These are phyloP conservation scores for Aporrectodea caliginosa DNA, from an alignment of 1,140 invertebrate genomes.

Conservation along the genomic window DNA sequence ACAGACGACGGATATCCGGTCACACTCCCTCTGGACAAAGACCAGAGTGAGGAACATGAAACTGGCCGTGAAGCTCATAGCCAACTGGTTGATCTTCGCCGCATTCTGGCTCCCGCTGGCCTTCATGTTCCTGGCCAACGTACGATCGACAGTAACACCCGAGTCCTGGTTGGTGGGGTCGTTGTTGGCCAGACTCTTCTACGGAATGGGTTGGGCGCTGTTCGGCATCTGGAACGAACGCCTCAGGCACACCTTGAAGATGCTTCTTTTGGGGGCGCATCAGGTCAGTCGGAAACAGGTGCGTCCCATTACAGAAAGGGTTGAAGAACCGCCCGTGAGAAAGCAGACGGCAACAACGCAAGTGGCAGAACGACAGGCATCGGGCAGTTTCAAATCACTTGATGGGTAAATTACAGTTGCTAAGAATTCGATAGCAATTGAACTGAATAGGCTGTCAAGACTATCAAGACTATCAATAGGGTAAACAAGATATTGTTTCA, in stretches of 20 bases:
- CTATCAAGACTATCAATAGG: neutral
- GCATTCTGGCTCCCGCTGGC: neutral
- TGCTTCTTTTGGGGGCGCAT: neutral
- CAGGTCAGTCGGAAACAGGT: neutral
- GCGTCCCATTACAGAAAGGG: no score
- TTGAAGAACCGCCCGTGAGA: neutral
- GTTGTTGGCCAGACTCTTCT: neutral
- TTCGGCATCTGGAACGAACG: neutral
- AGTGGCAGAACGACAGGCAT: neutral
- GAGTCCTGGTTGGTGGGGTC: neutral
- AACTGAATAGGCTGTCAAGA: neutral
- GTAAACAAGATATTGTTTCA: neutral
- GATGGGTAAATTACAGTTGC: neutral
- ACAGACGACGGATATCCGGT: neutral
- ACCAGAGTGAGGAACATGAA: neutral
- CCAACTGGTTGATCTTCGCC: neutral
- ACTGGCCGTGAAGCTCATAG: neutral
- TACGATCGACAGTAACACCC: neutral
- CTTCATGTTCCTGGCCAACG: neutral
- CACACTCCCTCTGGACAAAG: neutral
- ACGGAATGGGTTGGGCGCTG: neutral
- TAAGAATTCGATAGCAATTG: neutral
- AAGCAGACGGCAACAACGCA: neutral
- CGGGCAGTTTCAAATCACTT: neutral
- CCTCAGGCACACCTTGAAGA: neutral